A percentile compares a stretch with the other conserved stretches of the same genome.
phyloP scores from a whole-genome alignment of 2,797 vertebrate species.

The Hapalemur alaotrensis region DNA sequence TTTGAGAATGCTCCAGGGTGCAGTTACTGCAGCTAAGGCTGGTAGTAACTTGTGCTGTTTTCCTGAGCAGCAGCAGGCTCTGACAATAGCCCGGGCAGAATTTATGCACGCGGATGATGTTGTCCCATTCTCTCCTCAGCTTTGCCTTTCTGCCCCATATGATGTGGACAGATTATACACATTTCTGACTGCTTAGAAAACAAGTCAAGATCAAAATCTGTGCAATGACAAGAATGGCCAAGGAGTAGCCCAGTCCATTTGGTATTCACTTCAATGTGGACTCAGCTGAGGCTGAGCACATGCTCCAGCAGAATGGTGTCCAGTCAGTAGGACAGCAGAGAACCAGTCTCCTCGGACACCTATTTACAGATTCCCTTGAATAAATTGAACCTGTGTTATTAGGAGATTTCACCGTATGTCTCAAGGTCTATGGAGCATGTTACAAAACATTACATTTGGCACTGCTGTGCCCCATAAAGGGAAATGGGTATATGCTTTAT shows the following conservation, averaged over 20 bases:
- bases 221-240: background rate
- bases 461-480: background rate
- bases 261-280: background rate
- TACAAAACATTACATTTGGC: background rate
- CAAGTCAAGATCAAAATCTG: conserved; percentile 8
- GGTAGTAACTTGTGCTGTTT: background rate
- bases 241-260: background rate
- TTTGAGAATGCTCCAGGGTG: conserved; percentile 46
- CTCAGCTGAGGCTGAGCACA: background rate
- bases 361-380: background rate
- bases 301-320: background rate
- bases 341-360: background rate
- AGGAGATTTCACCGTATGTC: background rate
- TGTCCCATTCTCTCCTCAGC: background rate
- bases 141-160: background rate
- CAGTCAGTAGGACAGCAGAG: background rate
- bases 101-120: background rate
- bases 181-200: conserved; percentile 31
- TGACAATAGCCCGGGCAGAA: conserved; percentile 31
- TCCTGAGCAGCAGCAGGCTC: conserved; percentile 31
- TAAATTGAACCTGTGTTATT: background rate
- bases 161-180: background rate
- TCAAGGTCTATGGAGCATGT: background rate
- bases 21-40: conserved; percentile 12
- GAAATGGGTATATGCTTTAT: background rate